phyloP scores from a whole-genome alignment of 2,888 invertebrate genomes.

The Lasiommata megera region DNA sequence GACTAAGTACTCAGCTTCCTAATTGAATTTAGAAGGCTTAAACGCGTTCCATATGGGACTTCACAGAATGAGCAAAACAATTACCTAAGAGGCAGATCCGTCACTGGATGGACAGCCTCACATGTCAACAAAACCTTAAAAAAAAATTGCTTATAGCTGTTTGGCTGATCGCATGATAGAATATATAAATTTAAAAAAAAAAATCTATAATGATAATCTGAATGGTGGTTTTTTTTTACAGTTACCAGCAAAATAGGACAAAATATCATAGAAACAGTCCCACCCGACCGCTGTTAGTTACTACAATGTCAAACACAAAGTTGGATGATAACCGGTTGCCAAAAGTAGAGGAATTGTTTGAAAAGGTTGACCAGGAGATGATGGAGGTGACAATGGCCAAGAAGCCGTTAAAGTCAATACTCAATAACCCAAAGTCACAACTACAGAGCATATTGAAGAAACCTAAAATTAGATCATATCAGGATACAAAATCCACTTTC shows the following conservation, averaged over 20 bases:
- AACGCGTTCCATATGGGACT: too few species aligned
- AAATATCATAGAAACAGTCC: conserved; percentile 63
- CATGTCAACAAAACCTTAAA: too few species aligned
- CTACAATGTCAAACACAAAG: conserved; percentile 66
- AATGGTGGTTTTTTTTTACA: conserved; percentile 33
- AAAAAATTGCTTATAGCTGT: too few species aligned
- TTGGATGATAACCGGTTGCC: conserved; percentile 64
- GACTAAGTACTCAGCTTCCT: too few species aligned
- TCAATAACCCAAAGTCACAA: conserved; percentile 67
- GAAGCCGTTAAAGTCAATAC: conserved; percentile 73
- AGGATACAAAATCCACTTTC: conserved; percentile 48
- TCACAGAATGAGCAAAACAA: too few species aligned
- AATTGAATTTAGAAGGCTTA: too few species aligned
- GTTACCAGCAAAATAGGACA: conserved; percentile 62
- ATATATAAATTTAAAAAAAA: too few species aligned
- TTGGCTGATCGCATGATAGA: too few species aligned
- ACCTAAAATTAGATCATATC: conserved; percentile 58
- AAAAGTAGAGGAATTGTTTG: conserved; percentile 72
- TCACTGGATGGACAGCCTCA: too few species aligned
- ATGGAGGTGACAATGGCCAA: conserved; percentile 60
- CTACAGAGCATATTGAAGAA: conserved; percentile 71
- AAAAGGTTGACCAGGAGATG: conserved; percentile 71
- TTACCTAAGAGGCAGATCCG: too few species aligned
- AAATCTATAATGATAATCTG: neutral
- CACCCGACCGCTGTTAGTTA: conserved; percentile 60